A percentile compares a stretch with the other conserved stretches of the same genome.
Evolutionary conservation across 2,888 invertebrate genomes (phyloP).

Genomic region (Hyposoter dolosus): DNA sequence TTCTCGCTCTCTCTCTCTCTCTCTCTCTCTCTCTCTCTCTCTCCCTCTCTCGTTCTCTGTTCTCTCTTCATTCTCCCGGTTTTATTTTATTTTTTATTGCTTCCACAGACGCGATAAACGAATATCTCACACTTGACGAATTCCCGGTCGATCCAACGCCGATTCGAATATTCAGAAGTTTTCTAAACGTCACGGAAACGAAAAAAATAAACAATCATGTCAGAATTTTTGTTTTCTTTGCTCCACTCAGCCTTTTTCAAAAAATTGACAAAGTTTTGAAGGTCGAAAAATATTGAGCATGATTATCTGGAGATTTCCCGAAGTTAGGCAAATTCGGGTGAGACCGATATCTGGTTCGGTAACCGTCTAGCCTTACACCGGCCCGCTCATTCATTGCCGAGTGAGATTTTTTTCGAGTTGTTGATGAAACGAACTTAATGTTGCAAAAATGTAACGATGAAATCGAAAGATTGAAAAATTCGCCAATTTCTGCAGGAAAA

Average conservation of each 20-base stretch:
- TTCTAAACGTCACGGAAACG: not conserved
- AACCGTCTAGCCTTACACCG: no score
- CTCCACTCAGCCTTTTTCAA: not conserved
- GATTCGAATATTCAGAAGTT: not conserved
- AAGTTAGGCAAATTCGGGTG: no score
- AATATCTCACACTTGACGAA: conserved; percentile 38
- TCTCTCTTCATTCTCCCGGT: not conserved
- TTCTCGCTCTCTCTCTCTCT: not conserved
- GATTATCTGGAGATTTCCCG: no score
- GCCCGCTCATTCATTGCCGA: not conserved
- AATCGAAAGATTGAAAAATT: not conserved
- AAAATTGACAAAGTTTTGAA: not conserved
- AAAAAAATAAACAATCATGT: not conserved
- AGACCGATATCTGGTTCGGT: no score
- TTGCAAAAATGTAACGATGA: not conserved
- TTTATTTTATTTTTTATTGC: not conserved
- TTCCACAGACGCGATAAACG: conserved; percentile 35
- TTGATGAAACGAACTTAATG: not conserved
- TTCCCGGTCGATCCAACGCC: not conserved
- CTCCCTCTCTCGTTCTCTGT: not conserved
- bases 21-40: conserved; percentile 2
- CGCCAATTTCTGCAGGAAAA: not conserved
- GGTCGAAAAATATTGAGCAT: not conserved
- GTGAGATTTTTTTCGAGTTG: not conserved
- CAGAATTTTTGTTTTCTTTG: no score